Base-by-base conservation (phyloP, 1,140 invertebrate genomes). In the Nephila pilipes region DNA sequence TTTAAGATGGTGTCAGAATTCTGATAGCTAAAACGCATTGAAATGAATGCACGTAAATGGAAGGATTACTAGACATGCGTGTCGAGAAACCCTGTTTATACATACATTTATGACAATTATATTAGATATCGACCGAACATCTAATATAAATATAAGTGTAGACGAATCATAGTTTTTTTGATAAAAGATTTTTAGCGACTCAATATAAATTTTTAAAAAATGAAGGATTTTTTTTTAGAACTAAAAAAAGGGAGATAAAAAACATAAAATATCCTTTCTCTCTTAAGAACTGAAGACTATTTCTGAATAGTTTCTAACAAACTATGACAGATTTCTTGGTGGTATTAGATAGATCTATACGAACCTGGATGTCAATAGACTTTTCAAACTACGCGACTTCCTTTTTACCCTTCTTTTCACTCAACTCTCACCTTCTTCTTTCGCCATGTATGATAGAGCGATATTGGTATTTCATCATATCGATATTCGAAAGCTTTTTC, bases 401-500 rank as follows among this genome's bases (percentile, higher is more conserved):
- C 60, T 16, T n/a, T n/a, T 46, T 46, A 46, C 46, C 46, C 2
- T 46, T 46, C 54, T 8, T 55, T 54, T 57, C 81, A 85, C 22
- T 12, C 8, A 25, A n/a, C 63, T 46, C 46, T 46, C 46, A 46
- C 46, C 46, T 10, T 10, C 6, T 46, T 46, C 46, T 36, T 85
- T 32, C 83, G 55, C 54, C 83, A 85, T 60, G 20, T 6, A 60
- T 57, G 18, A 57, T 32, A 29, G n/a, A 32, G 38, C 20, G 54
- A 29, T 57, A 32, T 85, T 32, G 29, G 83, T 20, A 58, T 85
- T 57, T 85, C 55, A 85, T 32, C 83, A 58, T 58, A 85, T 85
- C 83, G 83, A 85, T 60, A 32, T 60, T 60, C 55, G 83, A 85
- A 85, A 60, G 83, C n/a, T 25, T 55, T 65, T 57, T 60, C 83